A percentile compares a stretch with the other conserved stretches of the same genome.
phyloP scores from a whole-genome alignment of 2,113 vertebrate species.

The Callithrix jacchus region DNA sequence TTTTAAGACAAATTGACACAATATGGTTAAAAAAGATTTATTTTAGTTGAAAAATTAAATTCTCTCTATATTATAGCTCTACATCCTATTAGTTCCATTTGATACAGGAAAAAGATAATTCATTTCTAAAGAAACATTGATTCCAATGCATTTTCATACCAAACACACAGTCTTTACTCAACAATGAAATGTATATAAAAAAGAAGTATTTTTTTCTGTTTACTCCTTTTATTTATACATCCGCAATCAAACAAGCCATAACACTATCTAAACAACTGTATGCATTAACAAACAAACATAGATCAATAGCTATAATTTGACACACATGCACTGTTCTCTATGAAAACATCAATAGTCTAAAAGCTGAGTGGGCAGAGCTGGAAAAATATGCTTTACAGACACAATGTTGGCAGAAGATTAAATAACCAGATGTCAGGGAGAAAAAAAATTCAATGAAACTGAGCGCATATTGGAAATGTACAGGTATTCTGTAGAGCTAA shows the following conservation, averaged over 20 bases:
- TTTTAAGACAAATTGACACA: constrained; percentile 58
- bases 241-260: constrained; percentile 75
- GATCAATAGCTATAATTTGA: constrained; percentile 87
- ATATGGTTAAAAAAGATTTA: constrained; percentile 64
- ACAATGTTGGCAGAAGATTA: constrained; percentile 83
- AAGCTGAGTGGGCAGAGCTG: constrained; percentile 79
- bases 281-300: constrained; percentile 83
- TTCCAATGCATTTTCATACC: constrained; percentile 78
- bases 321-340: constrained; percentile 76
- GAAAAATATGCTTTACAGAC: constrained; percentile 79
- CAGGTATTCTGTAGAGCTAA: constrained; percentile 76
- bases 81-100: constrained; percentile 68
- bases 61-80: constrained; percentile 54
- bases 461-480: constrained; percentile 74
- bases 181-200: constrained; percentile 73
- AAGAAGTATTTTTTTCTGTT: constrained; percentile 67
- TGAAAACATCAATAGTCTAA: constrained; percentile 85
- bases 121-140: constrained; percentile 75
- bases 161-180: constrained; percentile 77
- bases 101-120: constrained; percentile 63
- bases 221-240: constrained; percentile 78
- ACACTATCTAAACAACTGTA: constrained; percentile 79
- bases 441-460: constrained; percentile 76
- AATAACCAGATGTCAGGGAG: constrained; percentile 81
- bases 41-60: constrained; percentile 66